Conservation (phyloP, 37 sponge, comb jelly and placozoan genomes). For the Hexactinellida sp. region DNA sequence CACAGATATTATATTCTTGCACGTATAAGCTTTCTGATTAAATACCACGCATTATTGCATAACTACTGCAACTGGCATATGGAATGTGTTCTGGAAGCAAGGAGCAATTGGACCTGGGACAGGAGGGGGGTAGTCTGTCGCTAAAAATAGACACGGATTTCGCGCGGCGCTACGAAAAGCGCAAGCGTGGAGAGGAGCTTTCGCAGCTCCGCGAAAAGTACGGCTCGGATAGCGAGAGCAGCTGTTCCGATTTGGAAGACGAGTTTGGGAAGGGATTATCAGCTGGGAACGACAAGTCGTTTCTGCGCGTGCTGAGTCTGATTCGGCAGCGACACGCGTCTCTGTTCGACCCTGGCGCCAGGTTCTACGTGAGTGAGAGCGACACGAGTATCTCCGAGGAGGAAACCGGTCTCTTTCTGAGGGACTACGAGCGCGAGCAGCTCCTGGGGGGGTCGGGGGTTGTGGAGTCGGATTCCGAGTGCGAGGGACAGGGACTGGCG, state of each 20-base stretch:
- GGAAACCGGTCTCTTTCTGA: constrained; percentile 42
- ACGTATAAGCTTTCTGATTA: too few species aligned
- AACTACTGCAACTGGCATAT: not conserved
- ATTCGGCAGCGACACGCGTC: constrained; percentile 44
- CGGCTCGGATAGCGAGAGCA: constrained; percentile 18
- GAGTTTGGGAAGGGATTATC: constrained; percentile 40
- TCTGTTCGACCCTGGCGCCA: constrained; percentile 35
- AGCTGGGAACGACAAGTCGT: constrained; percentile 50
- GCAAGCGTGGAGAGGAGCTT: constrained; percentile 60
- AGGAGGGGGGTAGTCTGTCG: constrained; percentile 19
- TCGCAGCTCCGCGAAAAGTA: constrained; percentile 48
- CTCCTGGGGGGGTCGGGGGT: constrained; percentile 42
- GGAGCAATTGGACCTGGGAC: not conserved
- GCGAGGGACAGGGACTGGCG: not conserved
- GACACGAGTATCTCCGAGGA: not conserved
- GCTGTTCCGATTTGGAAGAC: constrained; percentile 35
- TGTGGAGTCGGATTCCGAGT: not conserved
- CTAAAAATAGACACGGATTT: constrained; percentile 71
- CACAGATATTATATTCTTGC: too few species aligned
- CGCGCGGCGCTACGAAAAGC: constrained; percentile 46
- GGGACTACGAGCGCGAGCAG: constrained; percentile 75
- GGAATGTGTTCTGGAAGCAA: not conserved
- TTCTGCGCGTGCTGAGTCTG: constrained; percentile 70
- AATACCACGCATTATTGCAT: too few species aligned
- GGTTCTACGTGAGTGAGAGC: constrained; percentile 28